phyloP scores from a whole-genome alignment of 2,113 vertebrate genomes.

The Mungos mungo region DNA sequence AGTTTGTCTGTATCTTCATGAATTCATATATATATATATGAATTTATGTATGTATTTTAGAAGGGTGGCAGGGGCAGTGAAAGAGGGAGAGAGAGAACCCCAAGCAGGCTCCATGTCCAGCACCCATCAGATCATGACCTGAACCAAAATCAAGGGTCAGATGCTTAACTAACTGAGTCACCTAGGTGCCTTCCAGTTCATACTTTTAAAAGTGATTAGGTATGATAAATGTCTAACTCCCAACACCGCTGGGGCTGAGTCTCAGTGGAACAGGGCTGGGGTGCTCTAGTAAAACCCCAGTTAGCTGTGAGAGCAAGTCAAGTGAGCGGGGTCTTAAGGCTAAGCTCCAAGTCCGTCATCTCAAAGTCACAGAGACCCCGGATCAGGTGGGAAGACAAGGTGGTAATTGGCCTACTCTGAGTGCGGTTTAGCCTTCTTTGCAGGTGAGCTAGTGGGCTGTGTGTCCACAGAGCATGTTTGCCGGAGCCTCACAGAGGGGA shows the following conservation, averaged over 20 bases:
- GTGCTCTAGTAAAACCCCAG: neutral
- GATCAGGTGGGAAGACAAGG: neutral
- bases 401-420: neutral
- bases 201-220: neutral
- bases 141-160: too few relatives aligned
- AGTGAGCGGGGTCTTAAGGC: neutral
- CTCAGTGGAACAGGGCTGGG: neutral
- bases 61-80: too few relatives aligned
- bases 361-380: neutral
- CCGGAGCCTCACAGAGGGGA: neutral
- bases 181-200: neutral
- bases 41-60: too few relatives aligned
- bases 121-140: too few relatives aligned
- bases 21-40: neutral
- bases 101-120: too few relatives aligned
- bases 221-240: neutral
- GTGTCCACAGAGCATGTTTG: neutral
- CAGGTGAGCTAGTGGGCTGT: neutral
- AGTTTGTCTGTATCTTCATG: neutral
- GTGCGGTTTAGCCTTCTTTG: neutral
- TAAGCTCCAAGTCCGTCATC: neutral
- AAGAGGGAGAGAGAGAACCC: too few relatives aligned
- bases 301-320: neutral
- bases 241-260: neutral
- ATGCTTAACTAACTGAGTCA: too few relatives aligned